Evolutionary conservation across 1,140 invertebrate species (phyloP).

Genomic region (Scaptomyza graminum): DNA sequence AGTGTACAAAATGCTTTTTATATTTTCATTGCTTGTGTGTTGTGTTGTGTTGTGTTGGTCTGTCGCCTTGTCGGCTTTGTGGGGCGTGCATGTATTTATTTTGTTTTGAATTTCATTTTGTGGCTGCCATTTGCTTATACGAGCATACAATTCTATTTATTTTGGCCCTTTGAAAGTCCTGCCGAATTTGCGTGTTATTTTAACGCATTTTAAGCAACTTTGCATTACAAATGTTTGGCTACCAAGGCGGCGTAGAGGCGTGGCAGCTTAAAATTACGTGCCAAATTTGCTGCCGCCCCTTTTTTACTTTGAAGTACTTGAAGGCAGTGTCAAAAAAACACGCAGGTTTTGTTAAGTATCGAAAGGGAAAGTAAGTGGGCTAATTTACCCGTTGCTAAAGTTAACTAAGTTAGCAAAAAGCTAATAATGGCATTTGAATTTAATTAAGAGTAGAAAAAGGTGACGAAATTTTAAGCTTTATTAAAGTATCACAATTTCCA

Average conservation of each 20-base stretch:
- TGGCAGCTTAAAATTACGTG: conserved; percentile 59
- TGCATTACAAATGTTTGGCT: conserved; percentile 71
- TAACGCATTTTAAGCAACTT: conserved; percentile 69
- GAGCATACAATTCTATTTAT: conserved; percentile 33
- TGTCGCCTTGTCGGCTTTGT: background rate
- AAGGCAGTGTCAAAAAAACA: conserved; percentile 77
- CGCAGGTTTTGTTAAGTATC: background rate
- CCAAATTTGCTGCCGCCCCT: conserved; percentile 49
- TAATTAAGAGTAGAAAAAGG: too few species aligned
- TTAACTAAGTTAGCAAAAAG: background rate
- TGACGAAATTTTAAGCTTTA: too few species aligned
- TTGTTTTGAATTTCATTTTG: conserved; percentile 74
- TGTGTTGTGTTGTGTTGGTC: conserved; percentile 20
- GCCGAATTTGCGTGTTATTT: conserved; percentile 42
- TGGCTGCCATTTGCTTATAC: conserved; percentile 52
- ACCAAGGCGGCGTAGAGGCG: too few species aligned
- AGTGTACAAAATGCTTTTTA: conserved; percentile 20
- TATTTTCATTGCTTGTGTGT: conserved; percentile 14
- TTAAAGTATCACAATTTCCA: too few species aligned
- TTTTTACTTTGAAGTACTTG: conserved; percentile 51
- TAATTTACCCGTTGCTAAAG: background rate
- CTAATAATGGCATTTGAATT: too few species aligned
- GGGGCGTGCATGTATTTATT: conserved; percentile 73
- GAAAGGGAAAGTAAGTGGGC: background rate
- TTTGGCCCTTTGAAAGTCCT: conserved; percentile 10